Percentiles rank a stretch among this genome's conserved stretches.
Conservation (phyloP, 2,888 invertebrate species). For the Epinotia ramella region DNA sequence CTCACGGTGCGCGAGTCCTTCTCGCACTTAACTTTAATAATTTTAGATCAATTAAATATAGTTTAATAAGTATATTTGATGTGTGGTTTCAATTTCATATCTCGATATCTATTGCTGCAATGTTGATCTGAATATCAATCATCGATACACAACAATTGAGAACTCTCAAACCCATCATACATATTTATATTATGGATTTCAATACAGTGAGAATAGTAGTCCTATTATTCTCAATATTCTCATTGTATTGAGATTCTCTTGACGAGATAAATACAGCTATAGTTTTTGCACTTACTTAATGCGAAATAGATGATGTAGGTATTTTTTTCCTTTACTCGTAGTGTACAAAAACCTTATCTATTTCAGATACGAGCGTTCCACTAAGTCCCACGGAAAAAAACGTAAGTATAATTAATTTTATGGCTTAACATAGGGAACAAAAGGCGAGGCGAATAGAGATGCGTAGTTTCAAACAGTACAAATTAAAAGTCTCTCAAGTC, state of each 20-base stretch:
- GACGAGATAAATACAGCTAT: not conserved
- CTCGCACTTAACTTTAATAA: no score
- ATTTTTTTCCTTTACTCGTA: not conserved
- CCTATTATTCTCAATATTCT: no score
- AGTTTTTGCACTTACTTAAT: not conserved
- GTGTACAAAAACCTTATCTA: slow-evolving; percentile 3
- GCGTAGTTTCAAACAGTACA: slow-evolving; percentile 35
- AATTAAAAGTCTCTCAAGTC: slow-evolving; percentile 29
- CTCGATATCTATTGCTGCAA: no score
- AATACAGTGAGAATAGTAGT: no score
- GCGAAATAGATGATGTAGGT: slow-evolving; percentile 11
- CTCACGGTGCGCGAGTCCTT: no score
- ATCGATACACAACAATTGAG: no score
- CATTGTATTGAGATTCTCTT: slow-evolving; percentile 1
- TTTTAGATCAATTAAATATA: no score
- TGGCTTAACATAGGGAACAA: not conserved
- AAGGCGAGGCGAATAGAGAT: not conserved
- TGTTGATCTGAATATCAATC: no score
- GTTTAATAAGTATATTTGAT: no score
- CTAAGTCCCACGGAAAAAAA: not conserved
- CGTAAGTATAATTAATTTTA: not conserved
- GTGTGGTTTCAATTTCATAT: no score
- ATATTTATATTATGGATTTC: no score
- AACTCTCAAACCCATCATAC: no score
- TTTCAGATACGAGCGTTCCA: slow-evolving; percentile 9